These are phyloP conservation scores for Thysanoteuthis rhombus DNA, from an alignment of 2,888 invertebrate genomes.

Conservation along the genomic window DNA sequence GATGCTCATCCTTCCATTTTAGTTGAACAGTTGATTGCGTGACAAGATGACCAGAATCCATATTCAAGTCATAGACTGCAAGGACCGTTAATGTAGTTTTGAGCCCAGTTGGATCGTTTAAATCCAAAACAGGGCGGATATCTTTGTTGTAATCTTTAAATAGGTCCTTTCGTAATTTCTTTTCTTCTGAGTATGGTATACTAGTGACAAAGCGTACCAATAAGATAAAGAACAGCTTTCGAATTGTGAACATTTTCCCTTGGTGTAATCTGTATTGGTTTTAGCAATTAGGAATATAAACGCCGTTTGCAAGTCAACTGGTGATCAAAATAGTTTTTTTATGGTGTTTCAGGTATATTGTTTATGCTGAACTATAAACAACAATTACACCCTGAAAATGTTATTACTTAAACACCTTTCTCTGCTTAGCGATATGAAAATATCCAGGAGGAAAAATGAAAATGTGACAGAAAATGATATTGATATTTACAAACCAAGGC, in stretches of 20 bases:
- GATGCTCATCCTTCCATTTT: not conserved
- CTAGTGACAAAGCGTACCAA: not conserved
- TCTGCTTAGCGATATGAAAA: too few species aligned
- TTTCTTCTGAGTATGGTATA: not conserved
- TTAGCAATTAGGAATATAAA: too few species aligned
- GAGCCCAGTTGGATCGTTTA: not conserved
- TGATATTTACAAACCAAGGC: too few species aligned
- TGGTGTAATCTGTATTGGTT: too few species aligned
- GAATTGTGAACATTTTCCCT: not conserved
- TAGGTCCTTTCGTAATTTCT: not conserved
- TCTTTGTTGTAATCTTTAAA: not conserved
- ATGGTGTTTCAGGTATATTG: too few species aligned
- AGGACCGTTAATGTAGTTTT: fast-evolving
- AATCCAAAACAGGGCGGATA: not conserved
- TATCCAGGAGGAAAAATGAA: too few species aligned
- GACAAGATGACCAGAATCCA: not conserved
- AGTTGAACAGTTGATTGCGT: not conserved
- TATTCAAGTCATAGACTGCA: not conserved
- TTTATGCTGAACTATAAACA: too few species aligned
- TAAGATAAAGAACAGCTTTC: not conserved
- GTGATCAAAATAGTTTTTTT: too few species aligned
- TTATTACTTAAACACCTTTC: too few species aligned
- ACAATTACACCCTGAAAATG: too few species aligned
- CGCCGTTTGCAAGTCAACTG: too few species aligned
- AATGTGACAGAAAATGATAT: too few species aligned